Conservation (phyloP, 2,888 invertebrate species). For the Habrosyne pyritoides region DNA sequence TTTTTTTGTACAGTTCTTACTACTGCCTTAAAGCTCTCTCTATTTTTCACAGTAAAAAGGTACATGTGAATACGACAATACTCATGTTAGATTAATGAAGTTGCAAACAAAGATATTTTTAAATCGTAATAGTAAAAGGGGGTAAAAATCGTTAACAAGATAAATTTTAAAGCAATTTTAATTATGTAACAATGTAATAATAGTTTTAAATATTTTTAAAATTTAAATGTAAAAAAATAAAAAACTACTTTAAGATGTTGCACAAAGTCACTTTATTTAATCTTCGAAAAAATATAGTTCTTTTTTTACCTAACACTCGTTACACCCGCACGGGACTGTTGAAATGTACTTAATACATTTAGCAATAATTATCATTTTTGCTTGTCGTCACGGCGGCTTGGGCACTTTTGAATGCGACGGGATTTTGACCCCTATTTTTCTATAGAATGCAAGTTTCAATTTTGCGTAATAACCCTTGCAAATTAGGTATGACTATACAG, state of each 20-base stretch:
- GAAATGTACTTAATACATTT: slow-evolving; percentile 9
- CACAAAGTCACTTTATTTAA: slow-evolving; percentile 3
- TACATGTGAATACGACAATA: not conserved
- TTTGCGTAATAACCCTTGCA: not conserved
- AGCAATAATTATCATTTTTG: not conserved
- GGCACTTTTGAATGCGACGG: not conserved
- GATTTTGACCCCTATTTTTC: not conserved
- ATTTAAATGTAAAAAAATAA: slow-evolving; percentile 5
- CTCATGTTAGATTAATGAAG: not conserved
- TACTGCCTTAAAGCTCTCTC: not conserved
- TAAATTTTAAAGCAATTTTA: slow-evolving; percentile 7
- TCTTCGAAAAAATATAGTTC: not conserved
- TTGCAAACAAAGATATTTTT: not conserved
- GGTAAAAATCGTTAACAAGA: not conserved
- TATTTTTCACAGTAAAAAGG: not conserved
- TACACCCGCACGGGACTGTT: slow-evolving; percentile 7
- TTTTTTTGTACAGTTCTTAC: not conserved
- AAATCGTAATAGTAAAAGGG: slow-evolving; percentile 6
- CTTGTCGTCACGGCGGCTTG: not conserved
- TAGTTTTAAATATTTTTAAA: slow-evolving; percentile 3
- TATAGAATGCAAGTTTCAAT: not conserved
- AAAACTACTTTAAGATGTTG: slow-evolving; percentile 1
- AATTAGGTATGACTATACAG: not conserved
- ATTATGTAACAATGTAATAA: slow-evolving; percentile 3
- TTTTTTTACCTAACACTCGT: slow-evolving; percentile 11